Conservation (phyloP, 2,113 vertebrate species). For the Saguinus imperator region DNA sequence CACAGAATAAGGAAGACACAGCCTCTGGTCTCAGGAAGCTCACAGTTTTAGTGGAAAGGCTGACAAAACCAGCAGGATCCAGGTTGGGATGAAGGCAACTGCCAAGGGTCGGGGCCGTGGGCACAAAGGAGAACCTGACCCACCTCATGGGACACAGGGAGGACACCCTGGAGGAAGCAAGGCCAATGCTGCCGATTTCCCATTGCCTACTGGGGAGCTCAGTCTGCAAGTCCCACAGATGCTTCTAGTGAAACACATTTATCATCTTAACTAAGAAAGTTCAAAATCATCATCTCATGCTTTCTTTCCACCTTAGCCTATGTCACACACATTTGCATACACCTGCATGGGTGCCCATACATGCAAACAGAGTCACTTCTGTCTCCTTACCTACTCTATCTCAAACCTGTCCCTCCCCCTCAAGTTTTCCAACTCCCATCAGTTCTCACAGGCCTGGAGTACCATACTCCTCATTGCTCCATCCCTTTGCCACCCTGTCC, state of each 20-base stretch:
- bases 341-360: background rate
- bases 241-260: background rate
- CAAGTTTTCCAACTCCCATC: background rate
- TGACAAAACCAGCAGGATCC: rapidly evolving
- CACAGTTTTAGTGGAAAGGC: background rate
- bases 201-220: background rate
- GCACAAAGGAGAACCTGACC: background rate
- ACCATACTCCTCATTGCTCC: background rate
- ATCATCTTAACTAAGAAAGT: background rate
- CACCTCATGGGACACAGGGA: background rate
- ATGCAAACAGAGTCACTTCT: background rate
- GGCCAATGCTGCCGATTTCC: background rate
- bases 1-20: background rate
- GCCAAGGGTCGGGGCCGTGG: too few species aligned
- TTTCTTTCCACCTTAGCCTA: background rate
- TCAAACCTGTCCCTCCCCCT: background rate
- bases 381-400: background rate
- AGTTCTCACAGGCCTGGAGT: background rate
- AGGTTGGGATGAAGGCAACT: too few species aligned
- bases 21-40: background rate
- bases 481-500: background rate
- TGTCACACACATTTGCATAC: too few species aligned
- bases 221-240: background rate
- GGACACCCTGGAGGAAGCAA: background rate
- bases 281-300: background rate